These are phyloP conservation scores for Lophius americanus DNA, from an alignment of 2,797 vertebrate genomes.

Conservation along the genomic window DNA sequence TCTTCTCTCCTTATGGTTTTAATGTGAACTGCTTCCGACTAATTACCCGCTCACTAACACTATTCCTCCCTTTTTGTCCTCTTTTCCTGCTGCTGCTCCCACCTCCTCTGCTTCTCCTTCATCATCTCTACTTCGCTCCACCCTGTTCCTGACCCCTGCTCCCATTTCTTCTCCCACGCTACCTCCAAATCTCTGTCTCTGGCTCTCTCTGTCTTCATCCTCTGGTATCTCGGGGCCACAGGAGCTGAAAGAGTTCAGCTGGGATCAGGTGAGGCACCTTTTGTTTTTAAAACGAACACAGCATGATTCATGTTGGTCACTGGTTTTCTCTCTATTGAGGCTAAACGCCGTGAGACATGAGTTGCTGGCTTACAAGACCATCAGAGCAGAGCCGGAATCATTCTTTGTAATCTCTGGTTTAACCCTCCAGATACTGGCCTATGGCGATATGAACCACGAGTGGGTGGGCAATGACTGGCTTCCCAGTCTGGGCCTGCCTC, in stretches of 20 bases:
- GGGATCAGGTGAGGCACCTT: conserved; percentile 89
- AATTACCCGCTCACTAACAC: conserved; percentile 85
- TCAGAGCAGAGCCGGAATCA: conserved; percentile 53
- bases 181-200: conserved; percentile 48
- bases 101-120: conserved; percentile 70
- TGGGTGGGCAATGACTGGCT: conserved; percentile 97
- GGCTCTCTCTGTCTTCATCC: conserved; percentile 45
- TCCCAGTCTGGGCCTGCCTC: conserved; percentile 91
- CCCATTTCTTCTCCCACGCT: conserved; percentile 52
- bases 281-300: neutral
- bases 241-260: conserved; percentile 97
- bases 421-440: conserved; percentile 87
- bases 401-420: conserved; percentile 34
- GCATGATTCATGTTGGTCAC: neutral
- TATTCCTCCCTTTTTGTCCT: conserved; percentile 81
- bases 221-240: conserved; percentile 66
- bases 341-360: conserved; percentile 46
- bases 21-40: conserved; percentile 85
- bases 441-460: conserved; percentile 95
- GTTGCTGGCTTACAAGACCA: conserved; percentile 12
- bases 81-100: conserved; percentile 66
- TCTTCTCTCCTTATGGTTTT: conserved; percentile 81
- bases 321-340: too few relatives aligned
- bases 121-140: conserved; percentile 56
- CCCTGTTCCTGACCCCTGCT: conserved; percentile 25